These are phyloP conservation scores for Cettia cetti DNA, from an alignment of 2,113 vertebrate genomes.

Conservation along the genomic window DNA sequence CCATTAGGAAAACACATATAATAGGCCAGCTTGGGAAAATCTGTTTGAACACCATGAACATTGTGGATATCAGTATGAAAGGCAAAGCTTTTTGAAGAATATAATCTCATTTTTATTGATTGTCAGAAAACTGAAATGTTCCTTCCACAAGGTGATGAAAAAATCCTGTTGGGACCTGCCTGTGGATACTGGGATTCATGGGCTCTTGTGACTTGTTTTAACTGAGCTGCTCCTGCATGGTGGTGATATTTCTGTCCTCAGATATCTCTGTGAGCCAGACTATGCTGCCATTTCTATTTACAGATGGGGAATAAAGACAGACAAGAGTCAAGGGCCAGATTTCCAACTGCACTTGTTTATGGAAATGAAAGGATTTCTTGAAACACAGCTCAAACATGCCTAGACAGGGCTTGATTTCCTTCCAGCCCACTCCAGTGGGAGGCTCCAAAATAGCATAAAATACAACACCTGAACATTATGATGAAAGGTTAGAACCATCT, in stretches of 20 bases:
- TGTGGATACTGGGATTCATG: background rate
- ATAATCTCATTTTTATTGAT: background rate
- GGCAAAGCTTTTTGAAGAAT: background rate
- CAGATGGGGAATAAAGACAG: background rate
- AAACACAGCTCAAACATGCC: background rate
- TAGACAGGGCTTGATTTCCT: background rate
- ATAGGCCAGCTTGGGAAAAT: background rate
- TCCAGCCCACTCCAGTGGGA: background rate
- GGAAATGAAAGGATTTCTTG: slow-evolving; percentile 13
- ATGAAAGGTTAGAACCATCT: background rate
- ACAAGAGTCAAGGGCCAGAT: background rate
- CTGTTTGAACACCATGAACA: background rate
- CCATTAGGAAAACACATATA: background rate
- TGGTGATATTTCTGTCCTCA: background rate
- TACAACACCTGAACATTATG: background rate
- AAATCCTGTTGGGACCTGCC: background rate
- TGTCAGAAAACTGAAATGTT: background rate
- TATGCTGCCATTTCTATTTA: background rate
- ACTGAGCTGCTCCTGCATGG: background rate
- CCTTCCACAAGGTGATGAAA: background rate
- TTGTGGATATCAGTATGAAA: background rate
- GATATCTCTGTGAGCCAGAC: background rate
- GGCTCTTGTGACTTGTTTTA: background rate
- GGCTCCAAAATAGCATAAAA: background rate
- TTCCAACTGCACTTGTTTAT: background rate